Conservation (phyloP, 2,888 invertebrate genomes). For the Vandiemenella viatica region DNA sequence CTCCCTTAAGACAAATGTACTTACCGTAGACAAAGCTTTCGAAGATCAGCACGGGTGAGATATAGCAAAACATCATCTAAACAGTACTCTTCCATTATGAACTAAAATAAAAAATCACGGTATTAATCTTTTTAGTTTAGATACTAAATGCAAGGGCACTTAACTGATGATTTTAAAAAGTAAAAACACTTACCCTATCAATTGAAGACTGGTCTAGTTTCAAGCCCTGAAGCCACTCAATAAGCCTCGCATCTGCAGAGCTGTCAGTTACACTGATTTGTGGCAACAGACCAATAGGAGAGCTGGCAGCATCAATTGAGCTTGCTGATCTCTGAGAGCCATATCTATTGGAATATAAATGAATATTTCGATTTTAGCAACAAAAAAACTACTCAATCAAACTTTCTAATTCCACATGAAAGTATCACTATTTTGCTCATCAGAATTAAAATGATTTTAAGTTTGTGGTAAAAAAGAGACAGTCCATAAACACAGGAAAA, state of each 20-base stretch:
- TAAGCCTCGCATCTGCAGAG: slow-evolving; percentile 36
- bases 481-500: too few relatives aligned
- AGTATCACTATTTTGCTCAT: too few relatives aligned
- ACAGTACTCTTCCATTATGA: slow-evolving; percentile 60
- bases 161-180: neutral
- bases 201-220: slow-evolving; percentile 53
- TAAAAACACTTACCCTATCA: slow-evolving; percentile 32
- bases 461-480: too few relatives aligned
- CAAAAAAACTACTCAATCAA: too few relatives aligned
- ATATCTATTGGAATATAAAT: slow-evolving; percentile 2
- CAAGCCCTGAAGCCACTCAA: slow-evolving; percentile 55
- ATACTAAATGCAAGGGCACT: neutral
- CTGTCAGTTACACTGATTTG: slow-evolving; percentile 26
- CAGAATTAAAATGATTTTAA: too few relatives aligned
- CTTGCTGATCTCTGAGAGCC: slow-evolving; percentile 8
- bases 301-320: slow-evolving; percentile 18
- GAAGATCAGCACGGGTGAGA: slow-evolving; percentile 68
- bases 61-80: slow-evolving; percentile 64
- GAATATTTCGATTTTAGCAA: neutral
- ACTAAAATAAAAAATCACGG: slow-evolving; percentile 25
- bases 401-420: too few relatives aligned
- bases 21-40: slow-evolving; percentile 62
- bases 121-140: neutral
- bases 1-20: slow-evolving; percentile 15
- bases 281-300: slow-evolving; percentile 20